Evolutionary conservation across 2,888 invertebrate species (phyloP), one percentile per base, ranked within the genome.

Genomic region (Oligia fasciuncula): DNA sequence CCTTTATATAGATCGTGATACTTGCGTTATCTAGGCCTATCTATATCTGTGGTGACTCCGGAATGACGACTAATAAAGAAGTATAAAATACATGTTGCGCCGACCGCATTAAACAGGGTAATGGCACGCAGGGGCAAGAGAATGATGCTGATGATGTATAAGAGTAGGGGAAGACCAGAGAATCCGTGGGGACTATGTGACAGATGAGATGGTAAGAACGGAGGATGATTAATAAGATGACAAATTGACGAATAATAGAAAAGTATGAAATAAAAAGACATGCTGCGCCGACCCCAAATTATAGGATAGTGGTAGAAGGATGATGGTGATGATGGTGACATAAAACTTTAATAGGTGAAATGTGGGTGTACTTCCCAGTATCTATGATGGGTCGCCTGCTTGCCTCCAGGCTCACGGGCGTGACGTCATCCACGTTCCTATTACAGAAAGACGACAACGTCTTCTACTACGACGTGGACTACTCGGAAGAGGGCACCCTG

Each of bases 381-480:
- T 11, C 40, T 40, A 40, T 5, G 23, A n/a, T 8, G 8, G 19
- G 54, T 51, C 51, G 19, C 17, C 57, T 4, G n/a, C n/a, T 11
- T n/a, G n/a, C 60, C 13, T 13, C 13, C n/a, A 4, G n/a, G 14
- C 0, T 6, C 40, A 4, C 9, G 11, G 65, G 19, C 40, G 40
- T 40, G 5, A 40, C 19, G 4, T 65, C 19, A 23, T 23, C 23
- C 65, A 65, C 2, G 40, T 40, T 65, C 23, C 23, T 65, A 6
- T 40, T 71, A n/a, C 35, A 76, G 62, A 29, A 43, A 1, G 17
- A n/a, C 0, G 8, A n/a, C n/a, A 66, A 80, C 19, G 14, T n/a
- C 1, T 49, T 80, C 8, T 80, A 80, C n/a, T 80, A 80, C n/a
- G 79, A 80, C 19, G 43, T 43, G 35, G 79, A 81, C 19, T 79